Evolutionary conservation across 2,888 invertebrate genomes (phyloP), one percentile per base, ranked within the genome.

Genomic region (Pterobdella sp.): DNA sequence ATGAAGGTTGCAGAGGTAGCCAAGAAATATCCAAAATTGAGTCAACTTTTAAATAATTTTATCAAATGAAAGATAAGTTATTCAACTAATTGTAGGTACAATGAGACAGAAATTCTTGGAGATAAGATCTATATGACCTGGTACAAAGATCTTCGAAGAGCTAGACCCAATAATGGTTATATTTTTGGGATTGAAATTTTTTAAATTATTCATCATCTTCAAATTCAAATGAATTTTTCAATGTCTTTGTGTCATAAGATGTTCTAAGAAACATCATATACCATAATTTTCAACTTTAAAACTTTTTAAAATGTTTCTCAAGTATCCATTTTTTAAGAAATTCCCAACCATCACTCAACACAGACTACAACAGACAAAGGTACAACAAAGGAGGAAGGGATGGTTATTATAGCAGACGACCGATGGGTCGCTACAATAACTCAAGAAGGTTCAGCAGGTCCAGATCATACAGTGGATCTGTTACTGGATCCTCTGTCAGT

Each of bases 81-180:
- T 22, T 3, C n/a, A 4, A 26, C 60, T 26, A 56, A 3, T 75
- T 77, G 60, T 72, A 78, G 78, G 65, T 78, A 71, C 73, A 75
- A 78, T 70, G 74, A 77, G 60, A 73, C 74, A 32, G 77, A 76
- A n/a, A 74, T 78, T 37, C 74, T 78, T 18, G 77, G 77, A 36
- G 75, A 77, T 68, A 60, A 75, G 49, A 70, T 78, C n/a, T 68
- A 70, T 26, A 75, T 78, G 69, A 75, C 76, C 67, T 78, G 76
- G 76, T 78, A 75, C 75, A 77, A 76, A 72, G 78, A 78, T 68
- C 52, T 78, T 42, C 35, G 78, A 63, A 74, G 74, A 72, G 77
- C 77, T 7, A 76, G 76, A 66, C 68, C 74, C 34, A 63, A 49
- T 36, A 71, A 71, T 71, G 71, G 71, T 71, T 10, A 29, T 31